phyloP scores from a whole-genome alignment of 2,888 invertebrate genomes.

The Exephanes ischioxanthus region DNA sequence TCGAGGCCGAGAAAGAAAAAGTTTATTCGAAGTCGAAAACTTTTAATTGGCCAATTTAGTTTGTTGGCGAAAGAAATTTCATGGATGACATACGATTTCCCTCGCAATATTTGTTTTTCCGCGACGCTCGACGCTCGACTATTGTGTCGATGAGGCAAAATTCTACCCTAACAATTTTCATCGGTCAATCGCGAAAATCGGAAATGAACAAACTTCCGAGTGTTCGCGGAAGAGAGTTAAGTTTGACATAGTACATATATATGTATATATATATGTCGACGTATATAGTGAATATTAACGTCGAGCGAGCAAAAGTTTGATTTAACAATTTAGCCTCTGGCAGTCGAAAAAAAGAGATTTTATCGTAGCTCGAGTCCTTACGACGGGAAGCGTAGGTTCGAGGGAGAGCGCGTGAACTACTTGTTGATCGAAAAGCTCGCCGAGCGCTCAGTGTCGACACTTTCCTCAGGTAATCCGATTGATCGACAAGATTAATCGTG shows the following conservation, averaged over 20 bases:
- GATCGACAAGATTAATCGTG: background rate
- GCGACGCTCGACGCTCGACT: background rate
- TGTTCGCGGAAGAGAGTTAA: background rate
- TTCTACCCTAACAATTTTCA: background rate
- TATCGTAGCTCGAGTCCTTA: background rate
- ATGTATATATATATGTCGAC: background rate
- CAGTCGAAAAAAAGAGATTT: background rate
- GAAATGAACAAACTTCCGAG: background rate
- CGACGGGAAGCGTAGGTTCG: background rate
- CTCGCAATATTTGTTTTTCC: background rate
- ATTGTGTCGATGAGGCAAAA: background rate
- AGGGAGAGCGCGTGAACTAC: conserved; percentile 64
- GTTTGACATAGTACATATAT: background rate
- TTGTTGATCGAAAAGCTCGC: conserved; percentile 72
- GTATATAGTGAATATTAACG: background rate
- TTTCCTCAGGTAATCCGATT: background rate
- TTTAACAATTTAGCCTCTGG: background rate
- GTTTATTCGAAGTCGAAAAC: background rate
- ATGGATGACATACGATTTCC: background rate
- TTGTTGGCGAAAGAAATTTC: background rate
- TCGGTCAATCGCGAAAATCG: background rate
- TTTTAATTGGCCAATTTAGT: background rate
- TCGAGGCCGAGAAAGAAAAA: background rate
- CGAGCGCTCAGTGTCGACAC: background rate
- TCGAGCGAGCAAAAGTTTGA: background rate